phyloP scores from a whole-genome alignment of 1,140 invertebrate species.

The Anastatus disparis region DNA sequence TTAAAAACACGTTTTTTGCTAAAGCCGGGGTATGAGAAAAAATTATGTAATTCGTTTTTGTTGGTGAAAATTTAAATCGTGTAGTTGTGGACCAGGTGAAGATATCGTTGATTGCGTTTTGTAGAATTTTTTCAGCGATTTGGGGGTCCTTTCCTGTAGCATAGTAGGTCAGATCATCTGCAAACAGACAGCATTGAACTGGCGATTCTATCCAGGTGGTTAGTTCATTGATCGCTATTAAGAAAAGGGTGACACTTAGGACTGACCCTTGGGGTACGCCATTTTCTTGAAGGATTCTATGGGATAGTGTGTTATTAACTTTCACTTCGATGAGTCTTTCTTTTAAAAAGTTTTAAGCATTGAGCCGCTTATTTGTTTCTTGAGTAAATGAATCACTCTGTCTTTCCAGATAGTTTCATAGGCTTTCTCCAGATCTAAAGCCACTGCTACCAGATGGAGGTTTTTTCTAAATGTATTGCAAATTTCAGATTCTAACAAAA shows the following conservation, averaged over 20 bases:
- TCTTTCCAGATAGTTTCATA: conserved; percentile 47
- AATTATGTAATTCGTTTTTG: too few relatives aligned
- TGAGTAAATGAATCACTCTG: conserved; percentile 5
- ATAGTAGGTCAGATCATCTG: conserved; percentile 21
- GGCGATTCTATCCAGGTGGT: background rate
- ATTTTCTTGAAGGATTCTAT: conserved; percentile 14
- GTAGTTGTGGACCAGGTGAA: too few relatives aligned
- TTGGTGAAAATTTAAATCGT: too few relatives aligned
- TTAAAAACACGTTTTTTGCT: too few relatives aligned
- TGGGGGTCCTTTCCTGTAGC: too few relatives aligned
- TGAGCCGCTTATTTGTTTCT: background rate
- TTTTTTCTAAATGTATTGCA: conserved; percentile 45
- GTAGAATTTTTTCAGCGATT: too few relatives aligned
- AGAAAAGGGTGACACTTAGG: conserved; percentile 40
- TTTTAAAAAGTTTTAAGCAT: background rate
- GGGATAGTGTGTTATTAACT: background rate
- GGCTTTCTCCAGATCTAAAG: conserved; percentile 52
- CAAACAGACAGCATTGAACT: background rate
- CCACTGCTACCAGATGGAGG: conserved; percentile 43
- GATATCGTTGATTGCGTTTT: too few relatives aligned
- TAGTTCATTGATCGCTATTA: conserved; percentile 39
- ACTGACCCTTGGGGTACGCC: conserved; percentile 41
- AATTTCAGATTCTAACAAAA: conserved; percentile 43
- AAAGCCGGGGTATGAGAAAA: too few relatives aligned
- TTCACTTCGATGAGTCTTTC: background rate